phyloP scores from a whole-genome alignment of 2,888 invertebrate species.

The Ectemnius continuus region DNA sequence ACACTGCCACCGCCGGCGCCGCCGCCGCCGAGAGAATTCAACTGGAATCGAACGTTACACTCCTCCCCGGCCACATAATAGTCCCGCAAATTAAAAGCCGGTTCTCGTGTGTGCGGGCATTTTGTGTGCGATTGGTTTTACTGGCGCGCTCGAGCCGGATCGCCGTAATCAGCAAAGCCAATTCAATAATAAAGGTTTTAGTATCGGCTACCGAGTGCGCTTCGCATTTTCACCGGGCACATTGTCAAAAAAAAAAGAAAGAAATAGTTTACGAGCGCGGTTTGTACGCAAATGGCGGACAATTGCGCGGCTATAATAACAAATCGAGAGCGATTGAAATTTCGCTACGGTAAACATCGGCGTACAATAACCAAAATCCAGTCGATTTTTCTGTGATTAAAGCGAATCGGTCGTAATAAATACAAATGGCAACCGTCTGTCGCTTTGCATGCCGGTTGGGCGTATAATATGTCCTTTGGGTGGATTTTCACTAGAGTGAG shows the following conservation, averaged over 20 bases:
- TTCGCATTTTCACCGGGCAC: background rate
- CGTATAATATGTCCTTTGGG: too few species aligned
- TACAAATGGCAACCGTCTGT: background rate
- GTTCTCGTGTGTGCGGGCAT: too few species aligned
- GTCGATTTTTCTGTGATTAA: background rate
- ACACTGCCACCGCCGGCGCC: too few species aligned
- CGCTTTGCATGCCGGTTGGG: too few species aligned
- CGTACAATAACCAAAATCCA: background rate
- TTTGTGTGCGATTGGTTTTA: too few species aligned
- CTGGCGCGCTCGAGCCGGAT: too few species aligned
- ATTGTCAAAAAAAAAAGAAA: background rate
- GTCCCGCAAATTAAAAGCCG: too few species aligned
- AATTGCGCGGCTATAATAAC: conserved; percentile 13
- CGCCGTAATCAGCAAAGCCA: conserved; percentile 1
- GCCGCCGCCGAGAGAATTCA: too few species aligned
- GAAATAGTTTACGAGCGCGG: conserved; percentile 1
- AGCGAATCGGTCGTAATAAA: background rate
- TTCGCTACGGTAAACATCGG: background rate
- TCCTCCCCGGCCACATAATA: too few species aligned
- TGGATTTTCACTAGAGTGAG: too few species aligned
- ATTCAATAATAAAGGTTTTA: conserved; percentile 6
- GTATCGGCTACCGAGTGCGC: background rate
- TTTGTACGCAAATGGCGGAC: background rate
- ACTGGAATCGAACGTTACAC: too few species aligned
- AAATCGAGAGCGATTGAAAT: conserved; percentile 3